Base-by-base conservation (phyloP, 1,140 invertebrate species). In the Dreissena polymorpha region DNA sequence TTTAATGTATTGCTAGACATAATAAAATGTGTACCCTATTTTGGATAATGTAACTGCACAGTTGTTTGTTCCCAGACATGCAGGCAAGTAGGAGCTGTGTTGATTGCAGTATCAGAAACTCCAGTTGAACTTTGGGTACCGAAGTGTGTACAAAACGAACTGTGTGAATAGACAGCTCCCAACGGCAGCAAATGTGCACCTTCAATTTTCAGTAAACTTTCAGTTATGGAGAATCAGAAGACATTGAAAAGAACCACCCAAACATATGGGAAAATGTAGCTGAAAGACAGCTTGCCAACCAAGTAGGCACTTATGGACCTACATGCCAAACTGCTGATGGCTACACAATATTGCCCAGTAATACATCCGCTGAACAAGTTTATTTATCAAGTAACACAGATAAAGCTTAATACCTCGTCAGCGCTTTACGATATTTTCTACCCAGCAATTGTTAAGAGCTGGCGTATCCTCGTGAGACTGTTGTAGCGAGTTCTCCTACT, bases 11-110 rank as follows among this genome's bases (percentile, higher is more conserved):
- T 75, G 0, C 18, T 10, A 18, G 73, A 75, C 73, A 75, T 63
- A 49, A 60, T 60, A 60, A 14, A 21, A 27, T 53, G 55, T 2
- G 73, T 60, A 64, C 55, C 73, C 12, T 75, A 75, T 64, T 55
- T 55, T 18, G 73, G 73, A n/a, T 75, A 63, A n/a, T 75, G 73
- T 18, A 75, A 55, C 6, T 75, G 73, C 64, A 75, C 73, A 27
- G 73, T 75, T 63, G 73, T 53, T 29, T 23, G 39, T 23, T 21
- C n/a, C n/a, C 14, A 64, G 29, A 63, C 5, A 29, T 75, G 73
- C n/a, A 55, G 73, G 2, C 73, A 64, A 13, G 39, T 75, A 63
- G 73, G 73, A 13, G 73, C 73, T 13, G 73, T 75, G 49, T 29
- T 75, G 25, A 63, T 75, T 23, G 14, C 16, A 18, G 27, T 50